Percentiles rank a stretch among this genome's conserved stretches.
These are phyloP conservation scores for Nomada lathburiana DNA, from an alignment of 2,888 invertebrate species.

Conservation along the genomic window DNA sequence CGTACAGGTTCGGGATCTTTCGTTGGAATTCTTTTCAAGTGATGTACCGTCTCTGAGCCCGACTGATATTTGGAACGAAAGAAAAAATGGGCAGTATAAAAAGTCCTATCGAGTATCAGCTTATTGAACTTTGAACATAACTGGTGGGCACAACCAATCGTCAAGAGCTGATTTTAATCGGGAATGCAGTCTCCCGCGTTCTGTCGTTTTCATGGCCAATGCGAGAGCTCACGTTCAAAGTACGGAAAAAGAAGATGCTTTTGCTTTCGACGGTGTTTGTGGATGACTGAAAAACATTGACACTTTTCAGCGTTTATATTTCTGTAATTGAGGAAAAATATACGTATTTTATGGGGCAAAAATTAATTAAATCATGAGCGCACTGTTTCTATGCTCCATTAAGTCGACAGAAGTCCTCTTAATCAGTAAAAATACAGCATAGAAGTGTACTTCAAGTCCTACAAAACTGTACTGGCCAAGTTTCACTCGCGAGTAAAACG, in stretches of 20 bases:
- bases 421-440: too few species aligned
- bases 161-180: conserved; percentile 29
- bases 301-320: too few species aligned
- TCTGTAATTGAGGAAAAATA: too few species aligned
- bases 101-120: conserved; percentile 49
- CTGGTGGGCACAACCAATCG: conserved; percentile 39
- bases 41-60: neutral
- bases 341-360: too few species aligned
- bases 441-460: too few species aligned
- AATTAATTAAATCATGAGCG: too few species aligned
- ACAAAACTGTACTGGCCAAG: too few species aligned
- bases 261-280: too few species aligned
- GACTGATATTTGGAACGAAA: conserved; percentile 1
- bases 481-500: too few species aligned
- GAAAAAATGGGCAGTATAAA: conserved; percentile 23
- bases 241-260: conserved; percentile 1
- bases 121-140: conserved; percentile 53
- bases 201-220: conserved; percentile 7
- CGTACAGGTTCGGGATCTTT: neutral
- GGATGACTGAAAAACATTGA: too few species aligned
- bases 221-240: neutral
- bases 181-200: conserved; percentile 18
- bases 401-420: too few species aligned
- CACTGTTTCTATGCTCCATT: too few species aligned
- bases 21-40: neutral